A percentile compares a stretch with the other conserved stretches of the same genome.
Conservation (phyloP, 2,113 vertebrate species). For the Syrmaticus mikado region DNA sequence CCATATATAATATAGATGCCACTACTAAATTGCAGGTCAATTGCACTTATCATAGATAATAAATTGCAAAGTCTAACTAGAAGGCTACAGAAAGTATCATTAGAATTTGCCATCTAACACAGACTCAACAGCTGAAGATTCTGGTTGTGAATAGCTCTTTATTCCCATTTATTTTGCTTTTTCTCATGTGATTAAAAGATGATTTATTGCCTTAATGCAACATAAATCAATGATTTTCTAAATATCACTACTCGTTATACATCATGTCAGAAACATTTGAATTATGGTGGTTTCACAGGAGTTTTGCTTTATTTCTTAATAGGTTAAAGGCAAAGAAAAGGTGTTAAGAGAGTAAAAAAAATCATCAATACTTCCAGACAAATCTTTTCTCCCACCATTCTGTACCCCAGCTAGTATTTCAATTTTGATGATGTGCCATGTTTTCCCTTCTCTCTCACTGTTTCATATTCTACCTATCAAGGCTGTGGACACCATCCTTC, state of each 20-base stretch:
- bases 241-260: neutral
- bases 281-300: neutral
- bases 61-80: neutral
- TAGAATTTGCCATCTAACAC: neutral
- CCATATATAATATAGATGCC: neutral
- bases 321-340: neutral
- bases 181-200: neutral
- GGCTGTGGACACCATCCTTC: neutral
- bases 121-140: neutral
- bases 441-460: neutral
- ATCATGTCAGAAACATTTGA: neutral
- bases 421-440: neutral
- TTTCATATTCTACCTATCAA: neutral
- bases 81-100: neutral
- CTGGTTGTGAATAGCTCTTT: neutral
- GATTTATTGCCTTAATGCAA: neutral
- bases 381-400: neutral
- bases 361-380: neutral
- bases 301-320: neutral
- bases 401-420: neutral
- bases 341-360: neutral
- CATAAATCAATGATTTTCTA: neutral
- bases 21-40: neutral
- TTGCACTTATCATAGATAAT: neutral
- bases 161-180: neutral